Base-by-base conservation (phyloP, 2,797 vertebrate species). In the Graptemys geographica region DNA sequence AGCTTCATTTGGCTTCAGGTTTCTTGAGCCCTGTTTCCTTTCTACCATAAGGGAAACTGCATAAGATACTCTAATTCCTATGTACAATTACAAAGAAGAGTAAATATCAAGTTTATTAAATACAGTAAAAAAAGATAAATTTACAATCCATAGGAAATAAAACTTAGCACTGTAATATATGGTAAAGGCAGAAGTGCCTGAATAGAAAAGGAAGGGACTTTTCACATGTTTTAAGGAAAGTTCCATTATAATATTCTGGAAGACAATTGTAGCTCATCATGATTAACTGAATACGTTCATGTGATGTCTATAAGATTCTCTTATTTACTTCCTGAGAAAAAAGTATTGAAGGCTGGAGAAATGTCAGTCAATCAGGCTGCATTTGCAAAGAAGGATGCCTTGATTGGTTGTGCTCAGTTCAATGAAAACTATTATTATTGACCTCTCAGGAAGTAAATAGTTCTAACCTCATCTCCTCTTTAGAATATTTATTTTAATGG, bases 281-380 rank as follows among this genome's bases (percentile, higher is more conserved):
- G 79, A 87, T 27, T 56, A 51, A 44, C 2, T 47, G 31, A 55
- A 53, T 78, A 91, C 78, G 79, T 94, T 83, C 89, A 87, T 78
- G 87, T 87, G 51, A 94, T 85, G 69, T 84, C 84, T 94, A 41
- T 94, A 90, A 94, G 87, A 81, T 41, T 95, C 91, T 92, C 15
- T 92, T 95, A 79, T 91, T 96, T 95, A 83, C 69, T 92, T 94
- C 86, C 88, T 96, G 93, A 81, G 56, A 89, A 0, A 0, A 37
- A 81, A 96, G 85, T 96, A 97, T 96, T 85, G 91, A 96, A 93
- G 80, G 79, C 85, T 88, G 69, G 91, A 96, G 86, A 93, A 94
- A 87, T 79, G 55, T 79, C 90, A 93, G 83, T 94, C 81, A 91
- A 80, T 85, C 41, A 94, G 92, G 96, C 41, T 41, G 18, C 74